phyloP scores from a whole-genome alignment of 2,113 vertebrate genomes.

The Mesitornis unicolor region DNA sequence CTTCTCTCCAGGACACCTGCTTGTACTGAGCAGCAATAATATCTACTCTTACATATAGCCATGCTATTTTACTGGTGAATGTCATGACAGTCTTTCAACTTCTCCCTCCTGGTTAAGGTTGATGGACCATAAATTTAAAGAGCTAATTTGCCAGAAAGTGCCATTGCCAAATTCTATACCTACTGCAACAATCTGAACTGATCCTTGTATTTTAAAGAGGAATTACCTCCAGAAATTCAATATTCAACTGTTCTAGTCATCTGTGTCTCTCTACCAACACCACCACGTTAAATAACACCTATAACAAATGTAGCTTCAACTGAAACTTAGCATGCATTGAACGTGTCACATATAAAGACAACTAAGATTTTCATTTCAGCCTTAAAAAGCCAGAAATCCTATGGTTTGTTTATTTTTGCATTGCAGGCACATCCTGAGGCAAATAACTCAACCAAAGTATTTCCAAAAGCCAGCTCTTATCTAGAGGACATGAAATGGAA shows the following conservation, averaged over 20 bases:
- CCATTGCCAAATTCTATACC: neutral
- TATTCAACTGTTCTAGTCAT: neutral
- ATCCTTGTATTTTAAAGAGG: neutral
- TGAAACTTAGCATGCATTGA: neutral
- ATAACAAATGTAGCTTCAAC: neutral
- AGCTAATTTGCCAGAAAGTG: neutral
- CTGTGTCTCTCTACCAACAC: neutral
- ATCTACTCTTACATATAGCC: neutral
- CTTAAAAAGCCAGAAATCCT: neutral
- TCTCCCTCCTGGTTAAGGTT: neutral
- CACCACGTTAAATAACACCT: neutral
- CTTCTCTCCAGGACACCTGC: neutral
- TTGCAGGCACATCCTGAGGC: neutral
- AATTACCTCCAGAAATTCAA: neutral
- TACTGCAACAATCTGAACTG: neutral
- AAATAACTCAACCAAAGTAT: constrained; percentile 2
- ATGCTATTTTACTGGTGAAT: neutral
- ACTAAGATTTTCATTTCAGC: neutral
- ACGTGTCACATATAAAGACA: neutral
- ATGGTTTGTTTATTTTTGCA: constrained; percentile 14
- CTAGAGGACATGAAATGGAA: constrained; percentile 22
- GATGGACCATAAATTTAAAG: neutral
- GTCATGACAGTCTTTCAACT: neutral
- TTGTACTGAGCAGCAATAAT: neutral
- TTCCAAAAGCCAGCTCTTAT: constrained; percentile 18